phyloP scores from a whole-genome alignment of 2,797 vertebrate genomes.

The Typhlichthys eigenmanni region DNA sequence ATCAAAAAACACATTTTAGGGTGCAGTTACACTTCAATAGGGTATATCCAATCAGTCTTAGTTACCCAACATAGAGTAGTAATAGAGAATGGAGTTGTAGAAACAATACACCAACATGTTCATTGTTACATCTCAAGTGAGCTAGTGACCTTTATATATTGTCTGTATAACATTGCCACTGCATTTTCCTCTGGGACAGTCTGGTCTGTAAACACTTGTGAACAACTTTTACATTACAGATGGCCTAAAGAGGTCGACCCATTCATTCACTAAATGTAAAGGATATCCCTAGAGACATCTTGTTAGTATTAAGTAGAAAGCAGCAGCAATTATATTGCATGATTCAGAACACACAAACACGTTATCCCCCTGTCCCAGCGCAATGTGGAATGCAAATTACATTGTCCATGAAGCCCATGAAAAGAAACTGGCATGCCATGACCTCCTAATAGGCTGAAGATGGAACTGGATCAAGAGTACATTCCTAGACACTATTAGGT shows the following conservation, averaged over 20 bases:
- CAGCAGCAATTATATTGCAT: constrained; percentile 65
- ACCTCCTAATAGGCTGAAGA: constrained; percentile 67
- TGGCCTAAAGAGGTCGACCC: constrained; percentile 16
- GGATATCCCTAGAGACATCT: constrained; percentile 31
- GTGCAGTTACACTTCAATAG: too few species aligned
- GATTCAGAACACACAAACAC: constrained; percentile 57
- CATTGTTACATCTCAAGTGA: too few species aligned
- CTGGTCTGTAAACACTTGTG: not conserved
- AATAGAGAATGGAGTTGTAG: too few species aligned
- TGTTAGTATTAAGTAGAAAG: constrained; percentile 51
- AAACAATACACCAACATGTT: too few species aligned
- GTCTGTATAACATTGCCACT: constrained; percentile 35
- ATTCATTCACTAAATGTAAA: constrained; percentile 49
- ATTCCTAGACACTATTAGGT: constrained; percentile 69
- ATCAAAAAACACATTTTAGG: too few species aligned
- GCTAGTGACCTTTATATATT: not conserved
- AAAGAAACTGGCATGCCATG: constrained; percentile 70
- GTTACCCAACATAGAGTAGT: too few species aligned
- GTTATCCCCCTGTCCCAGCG: constrained; percentile 47
- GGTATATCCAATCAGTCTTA: too few species aligned
- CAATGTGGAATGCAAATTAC: constrained; percentile 73
- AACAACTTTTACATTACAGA: constrained; percentile 34
- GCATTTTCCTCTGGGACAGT: constrained; percentile 5
- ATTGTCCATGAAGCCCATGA: constrained; percentile 68
- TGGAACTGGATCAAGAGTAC: constrained; percentile 67